Conservation (phyloP, 2,797 vertebrate species). For the Garrulus glandarius region DNA sequence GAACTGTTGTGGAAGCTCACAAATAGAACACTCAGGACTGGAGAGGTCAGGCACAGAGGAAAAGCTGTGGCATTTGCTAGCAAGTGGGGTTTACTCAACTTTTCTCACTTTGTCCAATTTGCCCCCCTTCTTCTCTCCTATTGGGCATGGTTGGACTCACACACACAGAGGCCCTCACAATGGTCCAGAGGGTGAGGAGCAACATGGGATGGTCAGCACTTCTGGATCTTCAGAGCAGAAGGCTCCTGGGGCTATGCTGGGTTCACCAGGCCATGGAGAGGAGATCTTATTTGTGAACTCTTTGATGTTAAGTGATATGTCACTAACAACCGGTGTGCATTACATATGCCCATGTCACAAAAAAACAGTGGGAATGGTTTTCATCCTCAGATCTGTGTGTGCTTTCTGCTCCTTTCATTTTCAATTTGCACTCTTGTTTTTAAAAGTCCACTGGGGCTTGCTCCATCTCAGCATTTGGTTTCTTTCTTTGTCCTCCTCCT, state of each 20-base stretch:
- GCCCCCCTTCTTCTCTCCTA: neutral
- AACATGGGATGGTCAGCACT: neutral
- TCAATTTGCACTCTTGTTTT: constrained; percentile 35
- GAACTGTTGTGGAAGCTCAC: neutral
- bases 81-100: neutral
- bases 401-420: constrained; percentile 42
- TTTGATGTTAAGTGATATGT: neutral
- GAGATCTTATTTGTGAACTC: neutral
- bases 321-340: neutral
- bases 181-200: neutral
- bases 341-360: neutral
- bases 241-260: neutral
- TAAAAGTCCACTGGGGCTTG: constrained; percentile 29
- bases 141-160: no score
- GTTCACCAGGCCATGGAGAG: neutral
- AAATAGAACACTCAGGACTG: neutral
- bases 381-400: neutral
- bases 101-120: neutral
- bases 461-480: constrained; percentile 41
- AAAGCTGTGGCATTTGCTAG: neutral
- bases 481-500: constrained; percentile 39
- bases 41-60: neutral
- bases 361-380: neutral
- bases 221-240: neutral
- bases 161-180: no score